Base-by-base conservation (phyloP, 53 echinoderm and acorn worm genomes). In the Antedon mediterranea region DNA sequence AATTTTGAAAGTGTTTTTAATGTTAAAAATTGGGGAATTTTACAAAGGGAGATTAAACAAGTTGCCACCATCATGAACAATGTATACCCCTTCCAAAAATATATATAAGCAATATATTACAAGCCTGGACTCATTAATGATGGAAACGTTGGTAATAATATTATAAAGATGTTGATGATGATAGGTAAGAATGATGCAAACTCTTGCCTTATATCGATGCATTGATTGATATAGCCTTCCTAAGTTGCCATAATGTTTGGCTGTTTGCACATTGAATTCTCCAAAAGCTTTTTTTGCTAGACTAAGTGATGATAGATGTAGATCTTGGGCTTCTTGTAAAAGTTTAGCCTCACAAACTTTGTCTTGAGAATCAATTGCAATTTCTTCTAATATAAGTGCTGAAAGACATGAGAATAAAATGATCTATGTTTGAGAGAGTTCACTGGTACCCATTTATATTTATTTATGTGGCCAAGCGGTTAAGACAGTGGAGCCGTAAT, bases 231-330 rank as follows among this genome's bases (percentile, higher is more conserved):
- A 95, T 13, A 95, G 86, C 75, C 97, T 81, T 30, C 97, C 97
- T 33, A 95, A 80, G 34, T 95, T 95, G 43, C 97, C 97, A 71
- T 95, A 95, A 41, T 95, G 97, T 80, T 95, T 95, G 29, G 97
- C 97, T 4, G 97, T 95, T 86, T 95, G 97, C 32, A 95, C 97
- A 71, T 95, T 95, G 84, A 95, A 89, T 78, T 95, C 97, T 72
- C 97, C 97, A 74, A 92, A 95, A 30, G 97, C 97, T 34, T 89
- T 87, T 73, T 87, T 95, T 82, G 97, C 97, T 82, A 95, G 86
- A 77, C 89, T 92, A 76, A 95, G 91, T 23, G 97, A 95, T 0
- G 91, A 92, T 31, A 89, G 89, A 81, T 95, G 97, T 0, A 95
- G 88, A 43, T 95, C 97, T 32, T 95, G 97, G 73, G 97, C 87